Conservation (phyloP, 1,140 invertebrate species). For the Halesus radiatus region DNA sequence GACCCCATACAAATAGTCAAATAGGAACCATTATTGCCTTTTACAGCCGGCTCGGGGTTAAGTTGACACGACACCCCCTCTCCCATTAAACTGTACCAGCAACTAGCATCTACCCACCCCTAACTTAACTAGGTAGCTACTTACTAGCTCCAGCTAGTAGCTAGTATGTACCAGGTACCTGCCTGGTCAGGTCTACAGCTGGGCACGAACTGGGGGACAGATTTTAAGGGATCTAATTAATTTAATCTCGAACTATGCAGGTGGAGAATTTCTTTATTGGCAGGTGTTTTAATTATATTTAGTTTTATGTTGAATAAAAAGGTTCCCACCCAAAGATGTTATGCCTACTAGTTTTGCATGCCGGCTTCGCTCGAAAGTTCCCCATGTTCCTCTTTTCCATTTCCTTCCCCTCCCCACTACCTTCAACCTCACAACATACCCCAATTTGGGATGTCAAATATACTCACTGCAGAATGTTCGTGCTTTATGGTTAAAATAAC, state of each 20-base stretch:
- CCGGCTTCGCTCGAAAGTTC: too few relatives aligned
- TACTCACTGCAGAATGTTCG: too few relatives aligned
- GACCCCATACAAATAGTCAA: constrained; percentile 37
- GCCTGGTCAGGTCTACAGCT: not conserved
- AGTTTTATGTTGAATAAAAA: too few relatives aligned
- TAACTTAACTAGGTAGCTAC: not conserved
- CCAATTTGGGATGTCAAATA: too few relatives aligned
- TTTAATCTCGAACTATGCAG: not conserved
- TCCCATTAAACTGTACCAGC: not conserved
- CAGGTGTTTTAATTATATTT: not conserved
- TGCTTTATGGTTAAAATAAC: too few relatives aligned
- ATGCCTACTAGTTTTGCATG: too few relatives aligned
- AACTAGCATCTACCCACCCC: not conserved
- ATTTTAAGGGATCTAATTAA: constrained; percentile 30
- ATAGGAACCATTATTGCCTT: constrained; percentile 28
- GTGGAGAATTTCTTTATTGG: constrained; percentile 15
- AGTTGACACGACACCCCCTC: not conserved
- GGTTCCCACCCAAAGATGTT: too few relatives aligned
- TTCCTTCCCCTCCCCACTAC: too few relatives aligned
- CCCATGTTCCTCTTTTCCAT: too few relatives aligned
- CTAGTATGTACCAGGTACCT: too few relatives aligned
- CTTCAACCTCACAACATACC: too few relatives aligned
- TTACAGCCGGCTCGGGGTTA: constrained; percentile 10
- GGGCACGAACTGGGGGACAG: constrained; percentile 16
- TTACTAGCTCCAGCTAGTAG: too few relatives aligned